Percentiles rank a stretch among this genome's conserved stretches.
phyloP scores from a whole-genome alignment of 2,888 invertebrate species.

The Cremastinae sp. region DNA sequence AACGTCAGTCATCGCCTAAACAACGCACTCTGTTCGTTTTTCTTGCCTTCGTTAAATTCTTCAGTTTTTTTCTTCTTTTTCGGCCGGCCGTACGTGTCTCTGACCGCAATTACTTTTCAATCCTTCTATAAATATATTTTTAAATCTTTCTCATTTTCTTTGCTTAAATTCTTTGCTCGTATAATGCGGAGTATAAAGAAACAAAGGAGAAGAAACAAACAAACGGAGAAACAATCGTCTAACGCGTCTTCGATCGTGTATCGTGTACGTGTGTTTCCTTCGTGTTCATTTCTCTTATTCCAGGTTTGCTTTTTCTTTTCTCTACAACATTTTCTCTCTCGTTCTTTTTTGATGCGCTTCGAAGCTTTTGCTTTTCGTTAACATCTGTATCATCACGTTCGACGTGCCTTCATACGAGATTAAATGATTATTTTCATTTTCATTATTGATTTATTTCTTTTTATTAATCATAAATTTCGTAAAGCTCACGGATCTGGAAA shows the following conservation, averaged over 20 bases:
- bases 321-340: constrained; percentile 22
- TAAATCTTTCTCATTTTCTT: constrained; percentile 1
- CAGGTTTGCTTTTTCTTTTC: constrained; percentile 34
- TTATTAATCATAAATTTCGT: constrained; percentile 34
- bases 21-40: constrained; percentile 68
- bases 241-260: constrained; percentile 40
- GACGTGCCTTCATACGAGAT: constrained; percentile 48
- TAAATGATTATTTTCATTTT: constrained; percentile 18
- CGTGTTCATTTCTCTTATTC: constrained; percentile 30
- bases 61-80: constrained; percentile 5
- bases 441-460: constrained; percentile 17
- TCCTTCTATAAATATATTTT: constrained; percentile 17
- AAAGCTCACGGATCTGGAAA: constrained; percentile 46
- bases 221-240: constrained; percentile 60
- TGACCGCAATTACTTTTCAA: constrained; percentile 39
- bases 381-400: constrained; percentile 48
- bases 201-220: constrained; percentile 59
- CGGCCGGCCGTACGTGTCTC: constrained; percentile 40
- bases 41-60: constrained; percentile 11
- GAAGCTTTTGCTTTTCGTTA: constrained; percentile 10
- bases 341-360: constrained; percentile 9
- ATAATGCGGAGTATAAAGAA: constrained; percentile 46
- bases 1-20: constrained; percentile 78
- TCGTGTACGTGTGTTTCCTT: constrained; percentile 1
- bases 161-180: constrained; percentile 21